Conservation (phyloP, 2,888 invertebrate species). For the Coelinius sp. region DNA sequence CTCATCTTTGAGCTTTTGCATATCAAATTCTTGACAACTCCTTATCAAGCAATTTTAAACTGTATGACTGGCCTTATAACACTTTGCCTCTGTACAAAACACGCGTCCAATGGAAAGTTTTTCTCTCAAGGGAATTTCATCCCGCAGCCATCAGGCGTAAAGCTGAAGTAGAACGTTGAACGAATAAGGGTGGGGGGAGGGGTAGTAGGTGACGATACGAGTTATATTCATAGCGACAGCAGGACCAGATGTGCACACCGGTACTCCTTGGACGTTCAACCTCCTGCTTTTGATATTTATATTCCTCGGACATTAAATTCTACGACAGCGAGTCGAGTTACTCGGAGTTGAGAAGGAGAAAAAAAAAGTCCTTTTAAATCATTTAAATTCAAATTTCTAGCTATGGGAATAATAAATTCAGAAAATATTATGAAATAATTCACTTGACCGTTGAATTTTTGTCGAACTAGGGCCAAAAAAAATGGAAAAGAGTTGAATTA, state of each 20-base stretch:
- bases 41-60: neutral
- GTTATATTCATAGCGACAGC: slow-evolving; percentile 66
- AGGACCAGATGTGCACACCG: slow-evolving; percentile 62
- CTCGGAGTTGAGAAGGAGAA: slow-evolving; percentile 16
- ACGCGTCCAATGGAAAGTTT: slow-evolving; percentile 8
- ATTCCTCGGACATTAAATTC: slow-evolving; percentile 60
- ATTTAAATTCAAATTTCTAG: slow-evolving; percentile 13
- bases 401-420: neutral
- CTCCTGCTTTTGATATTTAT: slow-evolving; percentile 66
- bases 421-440: neutral
- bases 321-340: slow-evolving; percentile 50
- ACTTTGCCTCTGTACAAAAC: slow-evolving; percentile 6
- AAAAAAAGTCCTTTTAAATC: slow-evolving; percentile 24
- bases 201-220: slow-evolving; percentile 34
- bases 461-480: no score
- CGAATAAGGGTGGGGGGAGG: slow-evolving; percentile 29
- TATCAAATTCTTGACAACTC: neutral
- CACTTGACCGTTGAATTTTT: neutral
- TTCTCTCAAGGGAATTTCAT: neutral
- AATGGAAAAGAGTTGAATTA: no score
- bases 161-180: slow-evolving; percentile 25
- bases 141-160: slow-evolving; percentile 7
- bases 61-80: neutral
- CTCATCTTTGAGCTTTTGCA: no score
- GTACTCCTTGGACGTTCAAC: slow-evolving; percentile 60